Conservation (phyloP, 2,888 invertebrate genomes). For the Apoderus coryli region DNA sequence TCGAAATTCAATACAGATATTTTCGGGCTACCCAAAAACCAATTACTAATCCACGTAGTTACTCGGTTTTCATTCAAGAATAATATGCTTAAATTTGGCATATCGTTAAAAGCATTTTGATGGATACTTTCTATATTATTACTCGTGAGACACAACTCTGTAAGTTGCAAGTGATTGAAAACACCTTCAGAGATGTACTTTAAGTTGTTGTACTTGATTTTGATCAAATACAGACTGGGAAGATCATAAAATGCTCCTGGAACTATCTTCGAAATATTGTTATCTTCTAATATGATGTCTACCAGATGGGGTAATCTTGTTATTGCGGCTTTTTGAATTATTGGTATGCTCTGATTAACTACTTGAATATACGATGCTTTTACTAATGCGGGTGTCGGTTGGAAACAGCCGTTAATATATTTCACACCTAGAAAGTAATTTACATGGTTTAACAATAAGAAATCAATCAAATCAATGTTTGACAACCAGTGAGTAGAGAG, state of each 20-base stretch:
- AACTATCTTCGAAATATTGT: slow-evolving; percentile 19
- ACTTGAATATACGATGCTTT: slow-evolving; percentile 26
- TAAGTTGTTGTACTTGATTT: slow-evolving; percentile 20
- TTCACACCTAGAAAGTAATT: no score
- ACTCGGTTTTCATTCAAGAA: slow-evolving; percentile 23
- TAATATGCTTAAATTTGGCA: slow-evolving; percentile 21
- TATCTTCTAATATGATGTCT: slow-evolving; percentile 20
- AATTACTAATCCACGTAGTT: slow-evolving; percentile 19
- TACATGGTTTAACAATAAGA: no score
- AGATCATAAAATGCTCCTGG: slow-evolving; percentile 22
- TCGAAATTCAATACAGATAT: slow-evolving; percentile 21
- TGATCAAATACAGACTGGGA: slow-evolving; percentile 19
- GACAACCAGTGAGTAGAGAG: no score
- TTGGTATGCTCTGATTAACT: slow-evolving; percentile 24
- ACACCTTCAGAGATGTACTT: slow-evolving; percentile 19
- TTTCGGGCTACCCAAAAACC: slow-evolving; percentile 22
- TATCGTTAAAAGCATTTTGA: slow-evolving; percentile 21
- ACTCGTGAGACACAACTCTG: slow-evolving; percentile 19
- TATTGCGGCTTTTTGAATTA: slow-evolving; percentile 24
- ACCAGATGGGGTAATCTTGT: slow-evolving; percentile 23
- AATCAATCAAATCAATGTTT: no score
- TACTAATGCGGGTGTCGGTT: slow-evolving; percentile 21
- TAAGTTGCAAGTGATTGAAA: slow-evolving; percentile 20
- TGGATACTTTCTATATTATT: slow-evolving; percentile 22
- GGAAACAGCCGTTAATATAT: slow-evolving; percentile 25